Evolutionary conservation across 2,113 vertebrate species (phyloP).

Genomic region (Pteruthius melanotis): DNA sequence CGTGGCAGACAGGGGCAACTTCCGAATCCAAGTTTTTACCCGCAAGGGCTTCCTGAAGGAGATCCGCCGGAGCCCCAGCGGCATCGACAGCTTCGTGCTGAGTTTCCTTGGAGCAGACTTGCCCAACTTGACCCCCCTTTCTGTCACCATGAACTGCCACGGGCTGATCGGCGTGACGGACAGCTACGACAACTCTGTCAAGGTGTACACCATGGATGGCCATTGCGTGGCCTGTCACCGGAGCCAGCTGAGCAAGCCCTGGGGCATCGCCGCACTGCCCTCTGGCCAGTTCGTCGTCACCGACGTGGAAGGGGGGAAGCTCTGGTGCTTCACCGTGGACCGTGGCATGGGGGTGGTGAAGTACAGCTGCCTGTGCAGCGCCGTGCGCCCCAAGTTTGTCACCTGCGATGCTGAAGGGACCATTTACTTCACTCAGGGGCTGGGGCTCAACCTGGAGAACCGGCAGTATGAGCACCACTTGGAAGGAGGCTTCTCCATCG

Average conservation of each 20-base stretch:
- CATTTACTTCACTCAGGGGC: slow-evolving; percentile 94
- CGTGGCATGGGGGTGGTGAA: slow-evolving; percentile 89
- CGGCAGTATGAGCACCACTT: slow-evolving; percentile 92
- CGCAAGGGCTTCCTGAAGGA: slow-evolving; percentile 94
- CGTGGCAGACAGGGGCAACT: slow-evolving; percentile 93
- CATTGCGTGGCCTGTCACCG: slow-evolving; percentile 93
- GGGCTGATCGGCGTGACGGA: slow-evolving; percentile 94
- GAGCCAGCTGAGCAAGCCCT: slow-evolving; percentile 94
- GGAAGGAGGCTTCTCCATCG: slow-evolving; percentile 95
- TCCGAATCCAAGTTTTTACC: slow-evolving; percentile 93
- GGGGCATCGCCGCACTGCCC: slow-evolving; percentile 92
- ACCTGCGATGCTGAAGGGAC: slow-evolving; percentile 90
- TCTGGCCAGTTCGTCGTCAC: slow-evolving; percentile 95
- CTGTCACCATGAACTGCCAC: slow-evolving; percentile 91
- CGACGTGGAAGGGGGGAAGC: slow-evolving; percentile 93
- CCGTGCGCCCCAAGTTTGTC: slow-evolving; percentile 94
- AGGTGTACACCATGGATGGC: slow-evolving; percentile 93
- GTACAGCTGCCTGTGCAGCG: slow-evolving; percentile 90
- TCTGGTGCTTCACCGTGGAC: slow-evolving; percentile 94
- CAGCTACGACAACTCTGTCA: slow-evolving; percentile 95
- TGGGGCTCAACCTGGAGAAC: slow-evolving; percentile 93
- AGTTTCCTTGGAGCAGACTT: slow-evolving; percentile 94
- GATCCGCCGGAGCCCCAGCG: slow-evolving; percentile 91
- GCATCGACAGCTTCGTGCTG: slow-evolving; percentile 93
- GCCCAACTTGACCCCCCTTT: slow-evolving; percentile 91